Evolutionary conservation across 2,113 vertebrate species (phyloP).

Genomic region (Chloropsis cyanopogon): DNA sequence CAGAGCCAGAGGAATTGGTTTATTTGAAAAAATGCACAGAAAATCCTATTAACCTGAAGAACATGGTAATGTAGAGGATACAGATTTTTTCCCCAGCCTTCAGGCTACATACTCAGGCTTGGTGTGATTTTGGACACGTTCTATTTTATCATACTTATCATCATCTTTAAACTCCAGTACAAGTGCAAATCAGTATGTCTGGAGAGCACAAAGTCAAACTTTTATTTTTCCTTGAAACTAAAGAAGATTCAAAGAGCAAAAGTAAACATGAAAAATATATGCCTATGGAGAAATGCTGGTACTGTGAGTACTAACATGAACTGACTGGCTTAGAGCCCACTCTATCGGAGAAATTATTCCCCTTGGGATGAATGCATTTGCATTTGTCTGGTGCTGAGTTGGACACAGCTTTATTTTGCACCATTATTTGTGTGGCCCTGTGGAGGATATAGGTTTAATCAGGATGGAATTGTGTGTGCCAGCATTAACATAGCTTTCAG

Average conservation of each 20-base stretch:
- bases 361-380: background rate
- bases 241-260: background rate
- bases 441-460: background rate
- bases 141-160: background rate
- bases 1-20: background rate
- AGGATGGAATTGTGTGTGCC: background rate
- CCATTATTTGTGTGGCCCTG: background rate
- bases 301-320: background rate
- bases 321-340: background rate
- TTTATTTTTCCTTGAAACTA: background rate
- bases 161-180: background rate
- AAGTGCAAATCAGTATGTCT: background rate
- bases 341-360: background rate
- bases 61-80: background rate
- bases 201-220: background rate
- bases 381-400: background rate
- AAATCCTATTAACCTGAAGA: background rate
- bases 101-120: background rate
- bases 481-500: constrained; percentile 37
- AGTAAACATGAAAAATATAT: background rate
- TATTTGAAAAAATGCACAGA: background rate
- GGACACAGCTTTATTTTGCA: background rate
- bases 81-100: background rate
- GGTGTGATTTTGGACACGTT: background rate
- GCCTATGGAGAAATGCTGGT: background rate